Conservation (phyloP, 2,888 invertebrate genomes). For the Nycteola revayana region DNA sequence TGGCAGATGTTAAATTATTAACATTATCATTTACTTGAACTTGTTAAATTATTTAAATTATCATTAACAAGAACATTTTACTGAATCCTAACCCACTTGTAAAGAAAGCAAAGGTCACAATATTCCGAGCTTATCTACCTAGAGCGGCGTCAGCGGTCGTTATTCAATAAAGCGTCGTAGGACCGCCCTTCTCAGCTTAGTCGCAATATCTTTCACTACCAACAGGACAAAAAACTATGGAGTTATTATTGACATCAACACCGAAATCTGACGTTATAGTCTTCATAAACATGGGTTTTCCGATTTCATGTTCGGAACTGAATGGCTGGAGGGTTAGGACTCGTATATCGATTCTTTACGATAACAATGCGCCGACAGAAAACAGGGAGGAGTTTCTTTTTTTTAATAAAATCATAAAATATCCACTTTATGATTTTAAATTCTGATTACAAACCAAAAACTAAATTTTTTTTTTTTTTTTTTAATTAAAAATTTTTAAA, state of each 20-base stretch:
- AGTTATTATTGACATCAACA: slow-evolving; percentile 30
- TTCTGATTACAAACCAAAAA: too few relatives aligned
- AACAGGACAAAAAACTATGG: slow-evolving; percentile 35
- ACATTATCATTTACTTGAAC: too few relatives aligned
- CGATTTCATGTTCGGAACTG: background rate
- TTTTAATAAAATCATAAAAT: too few relatives aligned
- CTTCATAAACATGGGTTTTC: slow-evolving; percentile 21
- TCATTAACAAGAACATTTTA: too few relatives aligned
- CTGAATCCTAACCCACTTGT: background rate
- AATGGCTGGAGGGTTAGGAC: slow-evolving; percentile 1
- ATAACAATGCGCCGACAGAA: too few relatives aligned
- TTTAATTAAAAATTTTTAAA: too few relatives aligned
- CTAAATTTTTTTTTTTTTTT: too few relatives aligned
- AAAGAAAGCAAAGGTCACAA: slow-evolving; percentile 23
- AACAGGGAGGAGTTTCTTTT: too few relatives aligned
- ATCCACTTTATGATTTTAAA: too few relatives aligned
- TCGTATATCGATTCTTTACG: too few relatives aligned
- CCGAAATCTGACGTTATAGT: slow-evolving; percentile 20
- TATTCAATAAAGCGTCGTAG: slow-evolving; percentile 66
- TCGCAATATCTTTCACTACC: slow-evolving; percentile 44
- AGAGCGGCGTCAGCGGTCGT: slow-evolving; percentile 51
- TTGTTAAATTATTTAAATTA: too few relatives aligned
- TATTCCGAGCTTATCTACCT: slow-evolving; percentile 55
- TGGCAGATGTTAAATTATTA: too few relatives aligned
- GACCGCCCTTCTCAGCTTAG: slow-evolving; percentile 44